Base-by-base conservation (phyloP, 2,113 vertebrate species). In the Carollia perspicillata region DNA sequence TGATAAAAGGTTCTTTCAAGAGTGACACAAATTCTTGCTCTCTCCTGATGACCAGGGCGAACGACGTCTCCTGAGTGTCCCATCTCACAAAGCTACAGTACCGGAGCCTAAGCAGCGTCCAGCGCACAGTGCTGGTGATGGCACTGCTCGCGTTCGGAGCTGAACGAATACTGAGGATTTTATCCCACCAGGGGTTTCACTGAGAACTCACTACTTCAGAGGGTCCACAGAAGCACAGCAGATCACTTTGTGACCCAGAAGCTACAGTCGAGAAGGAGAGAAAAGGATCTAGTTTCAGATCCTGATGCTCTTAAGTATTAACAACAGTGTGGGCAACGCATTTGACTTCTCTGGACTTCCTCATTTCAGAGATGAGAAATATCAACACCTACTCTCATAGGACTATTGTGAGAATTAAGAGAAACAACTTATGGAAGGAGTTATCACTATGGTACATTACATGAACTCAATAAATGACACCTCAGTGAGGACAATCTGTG, bases 281-380 rank as follows among this genome's bases (percentile, higher is more conserved):
- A 18, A 74, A 74, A 33, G 53, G 51, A 55, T 60, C 22, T 44
- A 47, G 66, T 69, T 94, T 90, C 81, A 88, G 93, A 89, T 11
- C 22, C 65, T 2, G 13, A 81, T 33, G 55, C 22, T 72, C 42
- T 51, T 65, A 49, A 17, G 35, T 60, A 51, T 35, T 86, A 55
- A 94, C 20, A 44, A 37, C 55, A 79, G 83, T 35, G 12, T 7
- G 16, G 47, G 35, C 42, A 89, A 86, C 9, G 9, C 65, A 84
- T 10, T 3, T 53, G 72, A 74, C 28, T 28, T 66, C 20, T 88
- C 65, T 44, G 28, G 75, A 75, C 75, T 91, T 89, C 69, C 42
- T 86, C 63, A 74, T 40, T 91, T 93, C 49, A 89, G 79, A 44
- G 86, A 88, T 80, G 68, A 83, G 51, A 92, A 88, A 69, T 14